Evolutionary conservation across 2,797 vertebrate species (phyloP).

Genomic region (Potorous gilbertii): DNA sequence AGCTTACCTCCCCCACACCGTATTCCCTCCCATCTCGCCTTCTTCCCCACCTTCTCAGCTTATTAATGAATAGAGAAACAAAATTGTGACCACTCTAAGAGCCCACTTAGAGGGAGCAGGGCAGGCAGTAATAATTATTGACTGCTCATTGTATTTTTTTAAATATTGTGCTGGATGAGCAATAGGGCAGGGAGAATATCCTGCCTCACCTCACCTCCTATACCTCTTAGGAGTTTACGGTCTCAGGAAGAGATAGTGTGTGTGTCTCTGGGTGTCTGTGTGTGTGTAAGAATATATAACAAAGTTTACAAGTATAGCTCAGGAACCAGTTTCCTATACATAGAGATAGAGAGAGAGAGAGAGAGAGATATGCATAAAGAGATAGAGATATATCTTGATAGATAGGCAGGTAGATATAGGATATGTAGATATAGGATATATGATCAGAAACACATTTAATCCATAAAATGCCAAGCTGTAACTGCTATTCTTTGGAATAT

Average conservation of each 20-base stretch:
- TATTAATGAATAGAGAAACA: background rate
- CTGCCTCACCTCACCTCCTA: background rate
- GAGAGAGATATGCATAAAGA: no score
- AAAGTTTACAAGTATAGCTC: no score
- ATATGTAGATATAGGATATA: conserved; percentile 16
- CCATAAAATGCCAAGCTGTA: conserved; percentile 13
- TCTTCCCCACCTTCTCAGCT: background rate
- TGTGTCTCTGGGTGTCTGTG: background rate
- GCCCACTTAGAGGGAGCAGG: background rate
- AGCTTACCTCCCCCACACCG: background rate
- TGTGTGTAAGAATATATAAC: background rate
- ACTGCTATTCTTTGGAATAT: background rate
- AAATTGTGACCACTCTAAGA: background rate
- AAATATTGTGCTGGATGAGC: background rate
- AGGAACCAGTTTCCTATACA: no score
- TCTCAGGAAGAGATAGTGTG: background rate
- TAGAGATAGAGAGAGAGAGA: no score
- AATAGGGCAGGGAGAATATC: background rate
- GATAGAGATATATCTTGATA: no score
- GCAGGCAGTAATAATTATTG: background rate
- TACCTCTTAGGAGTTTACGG: background rate
- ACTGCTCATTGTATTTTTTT: background rate
- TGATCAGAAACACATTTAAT: background rate
- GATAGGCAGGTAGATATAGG: background rate
- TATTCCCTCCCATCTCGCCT: background rate